phyloP scores from a whole-genome alignment of 2,888 invertebrate species.

The Psococerastis gibbosa region DNA sequence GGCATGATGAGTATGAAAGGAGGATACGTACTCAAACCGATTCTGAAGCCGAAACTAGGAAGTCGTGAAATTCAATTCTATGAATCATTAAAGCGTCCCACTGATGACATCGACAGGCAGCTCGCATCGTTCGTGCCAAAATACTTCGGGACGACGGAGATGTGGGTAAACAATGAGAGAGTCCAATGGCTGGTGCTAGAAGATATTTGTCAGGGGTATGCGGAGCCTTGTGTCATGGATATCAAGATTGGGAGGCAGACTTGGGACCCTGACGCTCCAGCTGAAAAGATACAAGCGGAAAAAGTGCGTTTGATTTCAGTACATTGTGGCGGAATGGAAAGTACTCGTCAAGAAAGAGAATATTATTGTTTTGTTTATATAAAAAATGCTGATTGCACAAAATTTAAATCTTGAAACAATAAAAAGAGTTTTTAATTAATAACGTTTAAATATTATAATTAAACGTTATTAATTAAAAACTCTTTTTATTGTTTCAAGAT shows the following conservation, averaged over 20 bases:
- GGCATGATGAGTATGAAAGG: conserved; percentile 53
- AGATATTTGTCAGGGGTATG: conserved; percentile 44
- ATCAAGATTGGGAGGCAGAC: conserved; percentile 68
- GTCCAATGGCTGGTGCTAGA: conserved; percentile 57
- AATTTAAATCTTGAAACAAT: no score
- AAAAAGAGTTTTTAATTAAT: no score
- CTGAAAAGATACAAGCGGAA: conserved; percentile 48
- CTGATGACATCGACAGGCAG: conserved; percentile 33
- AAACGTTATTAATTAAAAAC: no score
- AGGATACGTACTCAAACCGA: conserved; percentile 60
- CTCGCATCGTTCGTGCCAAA: conserved; percentile 40
- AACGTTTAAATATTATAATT: no score
- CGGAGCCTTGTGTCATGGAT: conserved; percentile 72
- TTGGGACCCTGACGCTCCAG: conserved; percentile 63
- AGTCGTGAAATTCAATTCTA: conserved; percentile 66
- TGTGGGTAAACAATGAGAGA: conserved; percentile 30
- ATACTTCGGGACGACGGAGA: conserved; percentile 38
- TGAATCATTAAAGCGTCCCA: conserved; percentile 33
- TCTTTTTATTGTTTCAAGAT: no score
- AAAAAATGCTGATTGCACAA: no score
- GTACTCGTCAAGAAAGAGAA: no score
- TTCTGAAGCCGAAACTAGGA: conserved; percentile 46
- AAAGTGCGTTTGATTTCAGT: conserved; percentile 26
- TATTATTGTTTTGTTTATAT: no score
- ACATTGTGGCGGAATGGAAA: background rate